A percentile compares a stretch with the other conserved stretches of the same genome.
phyloP scores from a whole-genome alignment of 2,888 invertebrate genomes.

The Mechanitis mazaeus region DNA sequence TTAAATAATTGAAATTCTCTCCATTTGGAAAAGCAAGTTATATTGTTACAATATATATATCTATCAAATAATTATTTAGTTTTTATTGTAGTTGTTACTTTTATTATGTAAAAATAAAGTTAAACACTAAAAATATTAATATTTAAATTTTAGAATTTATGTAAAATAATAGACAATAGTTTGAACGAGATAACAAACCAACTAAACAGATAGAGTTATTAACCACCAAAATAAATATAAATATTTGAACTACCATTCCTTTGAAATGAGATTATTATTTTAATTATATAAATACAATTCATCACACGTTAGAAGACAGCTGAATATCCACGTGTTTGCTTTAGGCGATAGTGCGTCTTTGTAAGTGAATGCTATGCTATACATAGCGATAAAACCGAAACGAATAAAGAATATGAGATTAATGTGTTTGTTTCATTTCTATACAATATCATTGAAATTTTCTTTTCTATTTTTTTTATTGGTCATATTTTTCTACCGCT shows the following conservation, averaged over 20 bases:
- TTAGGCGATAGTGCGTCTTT: neutral
- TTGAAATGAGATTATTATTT: neutral
- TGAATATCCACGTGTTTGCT: conserved; percentile 1
- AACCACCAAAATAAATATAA: neutral
- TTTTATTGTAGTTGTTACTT: neutral
- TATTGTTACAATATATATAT: neutral
- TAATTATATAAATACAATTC: neutral
- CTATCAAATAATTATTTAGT: neutral
- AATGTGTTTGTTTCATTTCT: too few relatives aligned
- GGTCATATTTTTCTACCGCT: too few relatives aligned
- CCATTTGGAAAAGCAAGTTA: neutral
- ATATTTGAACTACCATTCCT: neutral
- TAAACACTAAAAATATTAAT: neutral
- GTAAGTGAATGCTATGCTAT: neutral
- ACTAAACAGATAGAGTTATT: neutral
- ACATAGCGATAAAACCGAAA: too few relatives aligned
- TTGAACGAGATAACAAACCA: neutral
- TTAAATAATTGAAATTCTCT: conserved; percentile 5
- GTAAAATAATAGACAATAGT: neutral
- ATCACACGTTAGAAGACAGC: neutral
- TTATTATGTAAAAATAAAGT: neutral
- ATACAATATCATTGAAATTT: too few relatives aligned
- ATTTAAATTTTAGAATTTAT: neutral
- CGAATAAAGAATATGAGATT: too few relatives aligned
- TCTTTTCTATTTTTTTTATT: too few relatives aligned